Conservation (phyloP, 2,888 invertebrate genomes). For the Tanytarsus gracilentus region DNA sequence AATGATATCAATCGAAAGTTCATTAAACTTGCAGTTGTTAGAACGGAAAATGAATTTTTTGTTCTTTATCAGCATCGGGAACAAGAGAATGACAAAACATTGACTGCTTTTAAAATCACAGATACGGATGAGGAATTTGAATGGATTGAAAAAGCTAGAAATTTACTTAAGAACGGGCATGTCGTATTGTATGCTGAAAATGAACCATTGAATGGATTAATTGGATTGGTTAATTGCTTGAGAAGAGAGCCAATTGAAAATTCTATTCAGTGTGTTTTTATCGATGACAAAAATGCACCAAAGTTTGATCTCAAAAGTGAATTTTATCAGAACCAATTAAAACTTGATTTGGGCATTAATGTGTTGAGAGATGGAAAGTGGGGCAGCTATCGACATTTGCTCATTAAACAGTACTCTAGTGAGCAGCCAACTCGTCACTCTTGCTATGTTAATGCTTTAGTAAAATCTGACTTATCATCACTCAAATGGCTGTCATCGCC, state of each 20-base stretch:
- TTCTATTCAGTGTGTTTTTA: constrained; percentile 49
- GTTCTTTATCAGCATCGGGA: not conserved
- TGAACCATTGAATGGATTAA: constrained; percentile 58
- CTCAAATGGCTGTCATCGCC: constrained; percentile 68
- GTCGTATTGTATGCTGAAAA: constrained; percentile 54
- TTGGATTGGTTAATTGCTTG: constrained; percentile 74
- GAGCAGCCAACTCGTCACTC: constrained; percentile 35
- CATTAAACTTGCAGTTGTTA: not conserved
- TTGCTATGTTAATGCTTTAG: constrained; percentile 67
- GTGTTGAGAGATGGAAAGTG: constrained; percentile 54
- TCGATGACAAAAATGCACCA: constrained; percentile 51
- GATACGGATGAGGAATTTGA: constrained; percentile 6
- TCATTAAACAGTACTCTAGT: constrained; percentile 44
- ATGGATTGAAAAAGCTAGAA: constrained; percentile 22
- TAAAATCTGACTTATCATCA: constrained; percentile 78
- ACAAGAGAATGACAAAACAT: not conserved
- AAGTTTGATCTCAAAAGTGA: constrained; percentile 51
- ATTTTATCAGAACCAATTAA: constrained; percentile 53
- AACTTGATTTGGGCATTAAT: constrained; percentile 65
- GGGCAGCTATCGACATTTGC: constrained; percentile 69
- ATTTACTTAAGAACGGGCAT: constrained; percentile 34
- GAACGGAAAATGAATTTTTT: not conserved
- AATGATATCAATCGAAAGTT: constrained; percentile 31
- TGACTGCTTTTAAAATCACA: not conserved
- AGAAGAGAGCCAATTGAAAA: constrained; percentile 60